Conservation (phyloP, 2,797 vertebrate species). For the Amblyraja radiata region DNA sequence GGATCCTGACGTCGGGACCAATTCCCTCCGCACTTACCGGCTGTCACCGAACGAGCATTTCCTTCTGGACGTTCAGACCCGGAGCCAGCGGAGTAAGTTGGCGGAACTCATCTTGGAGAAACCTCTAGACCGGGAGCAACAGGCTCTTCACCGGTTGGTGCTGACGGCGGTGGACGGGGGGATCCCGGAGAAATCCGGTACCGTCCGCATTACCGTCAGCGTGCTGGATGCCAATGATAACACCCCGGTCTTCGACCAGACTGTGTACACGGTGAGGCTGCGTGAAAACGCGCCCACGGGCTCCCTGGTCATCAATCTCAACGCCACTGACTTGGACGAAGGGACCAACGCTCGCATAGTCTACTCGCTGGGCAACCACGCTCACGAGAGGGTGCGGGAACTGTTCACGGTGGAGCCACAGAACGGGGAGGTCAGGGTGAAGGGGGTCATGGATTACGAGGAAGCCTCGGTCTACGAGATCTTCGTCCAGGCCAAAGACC, state of each 20-base stretch:
- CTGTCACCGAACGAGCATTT: conserved; percentile 51
- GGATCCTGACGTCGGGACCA: conserved; percentile 53
- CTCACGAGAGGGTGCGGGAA: conserved; percentile 41
- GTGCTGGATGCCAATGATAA: conserved; percentile 50
- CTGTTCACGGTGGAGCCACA: conserved; percentile 42
- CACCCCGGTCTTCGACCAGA: conserved; percentile 45
- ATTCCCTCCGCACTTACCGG: conserved; percentile 51
- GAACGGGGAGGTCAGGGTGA: conserved; percentile 40
- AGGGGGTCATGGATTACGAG: background rate
- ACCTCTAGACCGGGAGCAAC: conserved; percentile 44
- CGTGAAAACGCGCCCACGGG: conserved; percentile 41
- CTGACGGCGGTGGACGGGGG: conserved; percentile 48
- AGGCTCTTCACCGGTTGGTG: conserved; percentile 42
- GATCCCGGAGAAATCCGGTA: conserved; percentile 44
- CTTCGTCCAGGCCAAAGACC: background rate
- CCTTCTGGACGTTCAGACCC: conserved; percentile 44
- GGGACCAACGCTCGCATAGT: conserved; percentile 40
- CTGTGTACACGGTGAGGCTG: conserved; percentile 43
- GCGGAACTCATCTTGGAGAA: conserved; percentile 44
- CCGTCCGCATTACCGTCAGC: conserved; percentile 44
- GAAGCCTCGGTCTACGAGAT: background rate
- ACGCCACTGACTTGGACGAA: conserved; percentile 44
- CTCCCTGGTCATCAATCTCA: conserved; percentile 40
- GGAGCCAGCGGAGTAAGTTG: conserved; percentile 45
- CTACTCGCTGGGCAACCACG: conserved; percentile 39